Evolutionary conservation across 2,797 vertebrate genomes (phyloP), one percentile per base, ranked within the genome.

Genomic region (Ispidina picta): DNA sequence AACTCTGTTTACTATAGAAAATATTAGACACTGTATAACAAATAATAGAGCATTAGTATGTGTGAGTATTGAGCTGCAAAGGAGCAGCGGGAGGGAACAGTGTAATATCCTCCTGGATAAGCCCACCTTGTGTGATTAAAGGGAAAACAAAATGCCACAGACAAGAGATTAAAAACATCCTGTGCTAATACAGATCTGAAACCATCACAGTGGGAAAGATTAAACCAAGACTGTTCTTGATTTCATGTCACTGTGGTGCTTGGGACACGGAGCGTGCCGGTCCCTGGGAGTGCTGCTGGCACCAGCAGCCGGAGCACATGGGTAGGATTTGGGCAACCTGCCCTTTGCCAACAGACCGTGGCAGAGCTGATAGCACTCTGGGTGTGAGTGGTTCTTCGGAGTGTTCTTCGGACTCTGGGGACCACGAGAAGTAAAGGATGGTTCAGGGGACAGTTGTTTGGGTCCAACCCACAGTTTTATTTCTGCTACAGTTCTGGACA

Each of bases 1-100:
- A 93, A 44, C 78, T 72, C 78, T 63, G 66, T 82, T 93, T 79
- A n/a, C 85, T 85, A 18, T 55, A 80, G 89, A 76, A 96, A 87
- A 81, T 89, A 70, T 75, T 51, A 90, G 80, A 44, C 19, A 9
- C 64, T 21, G 77, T 37, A 3, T 82, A 88, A 77, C 39, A 72
- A 91, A 66, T 69, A 68, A 74, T 49, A 77, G 93, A 58, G 26
- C n/a, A 21, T 65, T 6, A 55, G 74, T 26, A 41, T 44, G 80
- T 60, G 83, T 25, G 14, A 56, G 58, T 4, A 37, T 65, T 0
- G 63, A 85, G 94, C 89, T 71, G 70, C 78, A 87, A 69, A 89
- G 86, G 76, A 83, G 19, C 92, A 74, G 95, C 21, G 0, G 92
- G 87, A 86, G 80, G 71, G 77, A 92, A 17, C 60, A 1, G 70